Evolutionary conservation across 2,797 vertebrate genomes (phyloP).

Genomic region (Graptemys geographica): DNA sequence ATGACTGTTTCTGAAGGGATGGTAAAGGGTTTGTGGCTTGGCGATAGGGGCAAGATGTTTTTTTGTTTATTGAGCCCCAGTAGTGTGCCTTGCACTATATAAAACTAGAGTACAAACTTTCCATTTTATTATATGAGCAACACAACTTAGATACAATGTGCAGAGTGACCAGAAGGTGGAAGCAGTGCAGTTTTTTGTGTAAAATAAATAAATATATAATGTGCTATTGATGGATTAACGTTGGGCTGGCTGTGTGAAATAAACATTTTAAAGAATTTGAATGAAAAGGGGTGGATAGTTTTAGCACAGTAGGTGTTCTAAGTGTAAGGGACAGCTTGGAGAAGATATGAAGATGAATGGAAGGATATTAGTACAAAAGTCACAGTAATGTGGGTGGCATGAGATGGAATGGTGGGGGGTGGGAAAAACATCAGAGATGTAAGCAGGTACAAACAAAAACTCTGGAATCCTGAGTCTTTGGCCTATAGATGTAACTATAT

Average conservation of each 20-base stretch:
- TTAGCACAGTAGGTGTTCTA: not conserved
- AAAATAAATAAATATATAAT: not conserved
- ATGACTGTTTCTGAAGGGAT: not conserved
- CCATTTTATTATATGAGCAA: fast-evolving
- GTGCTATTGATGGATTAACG: not conserved
- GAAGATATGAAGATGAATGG: not conserved
- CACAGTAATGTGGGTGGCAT: no score
- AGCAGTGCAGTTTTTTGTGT: constrained; percentile 17
- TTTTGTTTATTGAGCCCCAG: fast-evolving
- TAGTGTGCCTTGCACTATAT: fast-evolving
- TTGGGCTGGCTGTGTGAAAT: not conserved
- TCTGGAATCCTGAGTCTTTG: not conserved
- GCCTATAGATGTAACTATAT: not conserved
- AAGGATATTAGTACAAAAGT: not conserved
- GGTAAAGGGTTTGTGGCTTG: not conserved
- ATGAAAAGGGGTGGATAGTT: not conserved
- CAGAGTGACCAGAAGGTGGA: constrained; percentile 58
- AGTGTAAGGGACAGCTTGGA: not conserved
- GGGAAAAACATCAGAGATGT: not conserved
- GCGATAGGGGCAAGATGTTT: fast-evolving
- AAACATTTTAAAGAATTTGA: not conserved
- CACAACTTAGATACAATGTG: not conserved
- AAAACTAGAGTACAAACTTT: not conserved
- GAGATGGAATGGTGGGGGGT: not conserved
- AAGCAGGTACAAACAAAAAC: not conserved